phyloP scores from a whole-genome alignment of 2,888 invertebrate genomes.

The Thereva unica region DNA sequence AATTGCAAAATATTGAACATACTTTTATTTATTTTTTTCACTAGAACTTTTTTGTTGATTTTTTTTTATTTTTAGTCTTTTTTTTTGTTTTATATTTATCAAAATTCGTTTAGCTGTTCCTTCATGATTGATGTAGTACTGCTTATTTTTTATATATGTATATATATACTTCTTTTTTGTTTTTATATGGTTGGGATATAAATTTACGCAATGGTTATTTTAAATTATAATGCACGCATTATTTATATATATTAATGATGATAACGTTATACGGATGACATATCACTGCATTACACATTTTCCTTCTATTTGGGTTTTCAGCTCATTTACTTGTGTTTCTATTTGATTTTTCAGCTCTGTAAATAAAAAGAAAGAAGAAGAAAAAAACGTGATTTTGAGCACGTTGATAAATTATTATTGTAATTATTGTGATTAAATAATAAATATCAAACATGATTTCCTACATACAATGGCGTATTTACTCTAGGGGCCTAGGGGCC shows the following conservation, averaged over 20 bases:
- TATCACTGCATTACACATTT: slow-evolving; percentile 94
- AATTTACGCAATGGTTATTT: too few relatives aligned
- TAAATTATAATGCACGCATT: not conserved
- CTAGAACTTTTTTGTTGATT: slow-evolving; percentile 1
- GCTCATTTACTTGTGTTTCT: slow-evolving; percentile 95
- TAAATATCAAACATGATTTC: too few relatives aligned
- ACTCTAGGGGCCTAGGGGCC: too few relatives aligned
- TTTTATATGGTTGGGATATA: not conserved
- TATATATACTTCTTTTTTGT: slow-evolving; percentile 19
- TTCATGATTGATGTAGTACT: slow-evolving; percentile 25
- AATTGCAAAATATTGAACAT: too few relatives aligned
- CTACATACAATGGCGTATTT: too few relatives aligned
- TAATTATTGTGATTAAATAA: not conserved
- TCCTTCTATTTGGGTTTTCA: slow-evolving; percentile 95
- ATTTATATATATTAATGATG: slow-evolving; percentile 45
- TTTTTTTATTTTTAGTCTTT: slow-evolving; percentile 1
- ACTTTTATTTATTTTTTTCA: not conserved
- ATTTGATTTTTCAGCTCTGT: slow-evolving; percentile 97
- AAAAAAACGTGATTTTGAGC: slow-evolving; percentile 40
- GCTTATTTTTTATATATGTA: slow-evolving; percentile 29
- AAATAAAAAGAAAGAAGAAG: too few relatives aligned
- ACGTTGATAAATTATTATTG: not conserved
- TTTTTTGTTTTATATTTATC: slow-evolving; percentile 4
- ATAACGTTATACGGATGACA: slow-evolving; percentile 56
- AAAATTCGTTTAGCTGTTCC: slow-evolving; percentile 21